Conservation (phyloP, 37 sponge, comb jelly and placozoan species). For the Agelas oroides region DNA sequence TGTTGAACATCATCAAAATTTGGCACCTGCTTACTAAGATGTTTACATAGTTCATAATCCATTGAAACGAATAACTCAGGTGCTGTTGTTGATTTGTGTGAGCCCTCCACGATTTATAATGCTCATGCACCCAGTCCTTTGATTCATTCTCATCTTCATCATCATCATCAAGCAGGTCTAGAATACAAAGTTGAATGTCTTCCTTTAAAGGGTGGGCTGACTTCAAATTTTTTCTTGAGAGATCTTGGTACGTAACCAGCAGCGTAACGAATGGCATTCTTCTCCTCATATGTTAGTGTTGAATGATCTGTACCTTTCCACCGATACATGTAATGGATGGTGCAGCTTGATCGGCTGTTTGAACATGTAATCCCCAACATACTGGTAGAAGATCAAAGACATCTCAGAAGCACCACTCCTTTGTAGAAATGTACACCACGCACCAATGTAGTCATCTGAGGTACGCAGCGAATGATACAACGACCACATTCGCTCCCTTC, state of each 20-base stretch:
- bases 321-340: not conserved
- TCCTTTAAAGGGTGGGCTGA: constrained; percentile 18
- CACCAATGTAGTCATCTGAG: not conserved
- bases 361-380: constrained; percentile 28
- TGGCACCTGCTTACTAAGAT: not conserved
- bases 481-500: constrained; percentile 9
- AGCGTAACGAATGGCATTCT: constrained; percentile 30
- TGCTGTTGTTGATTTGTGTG: constrained; percentile 18
- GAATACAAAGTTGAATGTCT: constrained; percentile 29
- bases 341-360: constrained; percentile 11
- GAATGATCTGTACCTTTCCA: not conserved
- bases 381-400: constrained; percentile 18
- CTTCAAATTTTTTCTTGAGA: constrained; percentile 19
- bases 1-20: constrained; percentile 19
- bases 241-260: constrained; percentile 40
- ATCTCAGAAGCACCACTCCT: not conserved
- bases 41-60: constrained; percentile 15
- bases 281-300: constrained; percentile 16
- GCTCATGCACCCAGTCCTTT: constrained; percentile 31
- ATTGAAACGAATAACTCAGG: constrained; percentile 26
- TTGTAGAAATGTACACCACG: constrained; percentile 3
- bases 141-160: constrained; percentile 11
- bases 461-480: constrained; percentile 13
- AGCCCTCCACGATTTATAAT: constrained; percentile 35
- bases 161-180: constrained; percentile 10